A percentile compares a stretch with the other conserved stretches of the same genome.
Evolutionary conservation across 2,113 vertebrate species (phyloP).

Genomic region (Brachyhypopomus gauderio): DNA sequence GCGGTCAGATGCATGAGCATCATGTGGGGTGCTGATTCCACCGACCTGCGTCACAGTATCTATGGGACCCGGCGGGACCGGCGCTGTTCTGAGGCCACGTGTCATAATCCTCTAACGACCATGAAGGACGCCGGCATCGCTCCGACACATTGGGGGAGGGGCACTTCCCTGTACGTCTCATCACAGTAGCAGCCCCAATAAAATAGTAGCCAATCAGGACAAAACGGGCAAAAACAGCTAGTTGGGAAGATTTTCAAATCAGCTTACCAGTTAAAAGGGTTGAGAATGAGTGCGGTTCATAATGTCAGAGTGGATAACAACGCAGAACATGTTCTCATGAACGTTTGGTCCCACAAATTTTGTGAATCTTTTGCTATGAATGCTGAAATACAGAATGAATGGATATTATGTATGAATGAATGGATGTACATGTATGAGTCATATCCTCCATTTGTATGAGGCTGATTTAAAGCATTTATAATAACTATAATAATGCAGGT

Average conservation of each 20-base stretch:
- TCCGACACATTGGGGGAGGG: background rate
- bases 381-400: no score
- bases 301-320: background rate
- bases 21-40: background rate
- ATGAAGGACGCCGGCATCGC: conserved; percentile 12
- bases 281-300: conserved; percentile 14
- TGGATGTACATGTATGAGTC: no score
- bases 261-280: conserved; percentile 37
- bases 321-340: no score
- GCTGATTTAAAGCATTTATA: no score
- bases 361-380: no score
- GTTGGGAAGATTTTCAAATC: conserved; percentile 29
- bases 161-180: no score
- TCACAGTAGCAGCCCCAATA: background rate
- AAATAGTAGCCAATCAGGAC: conserved; percentile 9
- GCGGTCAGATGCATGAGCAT: background rate
- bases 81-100: conserved; percentile 8
- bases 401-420: no score
- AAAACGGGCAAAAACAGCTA: conserved; percentile 14
- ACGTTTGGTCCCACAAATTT: no score
- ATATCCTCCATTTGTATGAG: no score
- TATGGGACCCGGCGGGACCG: background rate
- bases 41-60: conserved; percentile 5
- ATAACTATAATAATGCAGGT: no score
- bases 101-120: conserved; percentile 32